Evolutionary conservation across 2,113 vertebrate genomes (phyloP), one percentile per base, ranked within the genome.

Genomic region (Microcebus griseorufus): DNA sequence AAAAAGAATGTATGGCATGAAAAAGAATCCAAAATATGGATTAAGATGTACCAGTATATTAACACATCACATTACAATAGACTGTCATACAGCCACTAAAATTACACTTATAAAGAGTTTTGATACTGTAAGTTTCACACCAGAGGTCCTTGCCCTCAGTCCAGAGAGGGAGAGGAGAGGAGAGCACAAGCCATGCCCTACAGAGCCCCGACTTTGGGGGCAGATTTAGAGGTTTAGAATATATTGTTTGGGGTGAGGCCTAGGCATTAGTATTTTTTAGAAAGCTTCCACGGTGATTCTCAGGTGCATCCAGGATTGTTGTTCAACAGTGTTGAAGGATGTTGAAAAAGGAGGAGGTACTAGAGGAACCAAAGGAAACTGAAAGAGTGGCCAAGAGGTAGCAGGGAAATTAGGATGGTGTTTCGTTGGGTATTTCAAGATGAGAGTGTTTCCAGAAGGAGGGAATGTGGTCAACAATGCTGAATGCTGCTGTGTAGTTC

Each of bases 351-450:
- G 60, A 60, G 17, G 42, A 60, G 34, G 34, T 65, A 53, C 9
- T 7, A 67, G 48, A 51, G 34, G 67, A 82, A 37, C 34, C 53
- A 8, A 60, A 67, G 73, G 82, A 88, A 55, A 45, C 13, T 22
- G 64, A 27, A 51, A 29, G 64, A 48, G 39, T 55, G 45, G 9
- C 82, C 72, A 67, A 42, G 72, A 42, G n/a, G 42, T 17, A 13
- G 62, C 53, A 55, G 20, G 60, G 34, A 67, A 67, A 55, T 53
- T 3, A n/a, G 20, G 37, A 34, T 17, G 27, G 32, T 1, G 12
- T 10, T 0, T 20, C 0, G 0, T 1, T 9, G 5, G 27, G 70
- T 64, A 7, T 82, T 60, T 69, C 58, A 37, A 58, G 39, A 51
- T 27, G 22, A 91, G 75, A 73, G 42, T 22, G 32, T 45, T 45